Evolutionary conservation across 2,113 vertebrate species (phyloP).

Genomic region (Hiodon tergisus): DNA sequence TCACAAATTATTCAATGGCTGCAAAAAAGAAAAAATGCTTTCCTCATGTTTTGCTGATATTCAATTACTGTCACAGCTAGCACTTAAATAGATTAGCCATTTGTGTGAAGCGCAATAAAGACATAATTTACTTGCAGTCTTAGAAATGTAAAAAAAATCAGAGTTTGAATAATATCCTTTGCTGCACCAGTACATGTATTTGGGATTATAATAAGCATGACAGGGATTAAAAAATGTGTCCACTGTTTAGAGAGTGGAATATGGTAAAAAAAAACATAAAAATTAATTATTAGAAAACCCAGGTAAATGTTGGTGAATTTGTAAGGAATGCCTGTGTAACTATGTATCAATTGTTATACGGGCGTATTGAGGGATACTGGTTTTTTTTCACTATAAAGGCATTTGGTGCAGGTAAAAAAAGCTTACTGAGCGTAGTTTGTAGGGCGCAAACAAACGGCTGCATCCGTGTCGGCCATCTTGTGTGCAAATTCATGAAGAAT

Average conservation of each 20-base stretch:
- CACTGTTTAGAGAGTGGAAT: not conserved
- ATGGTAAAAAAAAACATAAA: not conserved
- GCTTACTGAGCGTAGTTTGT: not conserved
- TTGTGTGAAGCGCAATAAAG: not conserved
- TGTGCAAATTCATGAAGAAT: no score
- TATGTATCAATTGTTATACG: not conserved
- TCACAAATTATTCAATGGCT: conserved; percentile 37
- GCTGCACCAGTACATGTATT: no score
- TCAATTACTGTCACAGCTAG: conserved; percentile 1
- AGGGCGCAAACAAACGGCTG: not conserved
- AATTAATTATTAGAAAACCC: no score
- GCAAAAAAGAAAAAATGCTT: conserved; percentile 13
- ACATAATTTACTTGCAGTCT: not conserved
- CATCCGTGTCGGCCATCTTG: not conserved
- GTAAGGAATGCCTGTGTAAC: not conserved
- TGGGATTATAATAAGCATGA: not conserved
- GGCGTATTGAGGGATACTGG: not conserved
- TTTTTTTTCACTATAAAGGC: no score
- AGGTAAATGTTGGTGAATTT: not conserved
- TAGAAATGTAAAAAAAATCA: not conserved
- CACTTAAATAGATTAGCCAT: conserved; percentile 12
- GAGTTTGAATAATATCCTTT: not conserved
- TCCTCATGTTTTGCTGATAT: not conserved
- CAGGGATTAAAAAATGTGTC: not conserved
- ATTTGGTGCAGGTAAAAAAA: not conserved